Evolutionary conservation across 2,797 vertebrate species (phyloP), one percentile per base, ranked within the genome.

Genomic region (Artibeus lituratus): DNA sequence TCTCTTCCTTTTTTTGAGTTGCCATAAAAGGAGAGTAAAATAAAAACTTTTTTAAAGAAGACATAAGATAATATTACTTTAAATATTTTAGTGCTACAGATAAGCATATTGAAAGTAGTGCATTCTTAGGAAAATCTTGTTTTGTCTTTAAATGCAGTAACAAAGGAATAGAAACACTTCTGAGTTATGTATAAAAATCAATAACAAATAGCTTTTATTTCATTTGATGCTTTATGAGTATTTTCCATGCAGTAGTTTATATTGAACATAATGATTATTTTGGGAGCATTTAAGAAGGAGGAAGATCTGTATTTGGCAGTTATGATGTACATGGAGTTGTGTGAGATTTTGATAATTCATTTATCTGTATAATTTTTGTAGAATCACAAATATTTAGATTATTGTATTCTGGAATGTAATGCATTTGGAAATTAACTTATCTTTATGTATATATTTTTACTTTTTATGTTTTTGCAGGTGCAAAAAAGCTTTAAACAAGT

Each of bases 401-500:
- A n/a, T 94, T 90, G 1, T 92, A 47, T 51, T 69, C 1, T 77
- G 62, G 51, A 74, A 92, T 92, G 86, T 87, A 92, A 90, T 72
- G 39, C 18, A 42, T 81, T 85, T 92, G 57, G 19, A 93, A 85
- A 76, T 87, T 73, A 83, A 37, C 42, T 94, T 47, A 47, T 4
- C 10, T 98, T 29, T 77, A 87, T 37, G 21, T 95, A 44, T 74
- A 22, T 93, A 22, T 92, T 87, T 94, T 91, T 14, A 81, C 96
- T 93, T 95, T 97, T 97, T 96, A 90, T 95, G 87, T 94, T 97
- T 98, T 98, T 97, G 90, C 98, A 99, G 99, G 98, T 98, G 70
- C 96, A 98, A 73, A 84, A 95, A 97, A 98, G 78, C 95, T 98
- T 98, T 97, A 97, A 92, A 59, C 91, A 88, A 97, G 88, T 96